These are phyloP conservation scores for Pipistrellus nathusii DNA, from an alignment of 2,797 vertebrate genomes.

Conservation along the genomic window DNA sequence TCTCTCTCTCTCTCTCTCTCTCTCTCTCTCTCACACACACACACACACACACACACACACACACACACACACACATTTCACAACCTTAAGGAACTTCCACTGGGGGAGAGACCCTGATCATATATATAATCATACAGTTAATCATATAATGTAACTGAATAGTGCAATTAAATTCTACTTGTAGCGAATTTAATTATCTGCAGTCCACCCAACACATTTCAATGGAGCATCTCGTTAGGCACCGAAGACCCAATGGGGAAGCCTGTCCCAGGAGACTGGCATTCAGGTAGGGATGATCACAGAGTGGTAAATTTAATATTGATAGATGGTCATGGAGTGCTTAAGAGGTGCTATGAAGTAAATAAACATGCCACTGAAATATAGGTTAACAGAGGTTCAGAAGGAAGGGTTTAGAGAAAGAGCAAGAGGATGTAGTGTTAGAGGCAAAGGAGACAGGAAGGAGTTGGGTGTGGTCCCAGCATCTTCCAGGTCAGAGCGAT, in stretches of 20 bases:
- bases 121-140: slow-evolving; percentile 9
- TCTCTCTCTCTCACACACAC: neutral
- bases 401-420: neutral
- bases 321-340: neutral
- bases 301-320: neutral
- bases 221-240: neutral
- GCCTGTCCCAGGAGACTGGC: neutral
- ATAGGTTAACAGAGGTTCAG: neutral
- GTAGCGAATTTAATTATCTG: slow-evolving; percentile 28
- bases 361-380: neutral
- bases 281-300: neutral
- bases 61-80: neutral
- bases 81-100: neutral
- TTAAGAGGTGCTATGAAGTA: neutral
- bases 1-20: too few species aligned
- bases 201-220: neutral
- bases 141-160: neutral
- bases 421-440: neutral
- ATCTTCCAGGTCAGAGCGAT: neutral
- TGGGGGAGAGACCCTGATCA: neutral
- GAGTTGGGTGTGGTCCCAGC: neutral
- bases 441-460: neutral
- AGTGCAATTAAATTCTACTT: slow-evolving; percentile 23
- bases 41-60: too few species aligned
- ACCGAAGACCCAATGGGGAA: neutral